Percentiles rank a stretch among this genome's conserved stretches.
phyloP scores from a whole-genome alignment of 2,888 invertebrate genomes.

The Sipha maydis region DNA sequence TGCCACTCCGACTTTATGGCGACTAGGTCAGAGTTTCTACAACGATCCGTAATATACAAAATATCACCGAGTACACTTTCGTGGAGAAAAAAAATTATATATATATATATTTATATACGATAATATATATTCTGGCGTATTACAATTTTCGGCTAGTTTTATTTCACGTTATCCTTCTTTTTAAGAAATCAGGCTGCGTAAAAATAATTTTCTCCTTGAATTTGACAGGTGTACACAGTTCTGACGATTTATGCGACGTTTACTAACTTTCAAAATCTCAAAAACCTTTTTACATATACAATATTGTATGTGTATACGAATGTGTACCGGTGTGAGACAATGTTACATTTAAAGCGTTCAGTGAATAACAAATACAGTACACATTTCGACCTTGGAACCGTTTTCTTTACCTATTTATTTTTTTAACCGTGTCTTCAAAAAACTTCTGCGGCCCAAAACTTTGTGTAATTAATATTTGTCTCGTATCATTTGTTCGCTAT shows the following conservation, averaged over 20 bases:
- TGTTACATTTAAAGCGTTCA: neutral
- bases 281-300: slow-evolving; percentile 27
- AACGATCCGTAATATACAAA: neutral
- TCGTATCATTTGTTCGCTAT: too few species aligned
- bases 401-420: too few species aligned
- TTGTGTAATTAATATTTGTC: too few species aligned
- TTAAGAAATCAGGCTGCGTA: neutral
- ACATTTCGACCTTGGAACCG: too few species aligned
- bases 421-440: neutral
- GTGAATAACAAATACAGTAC: neutral
- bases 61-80: neutral
- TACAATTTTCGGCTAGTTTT: slow-evolving; percentile 28
- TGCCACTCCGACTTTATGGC: neutral
- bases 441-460: neutral
- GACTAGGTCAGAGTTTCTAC: neutral
- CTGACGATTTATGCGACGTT: neutral
- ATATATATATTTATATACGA: too few species aligned
- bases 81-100: slow-evolving; percentile 17
- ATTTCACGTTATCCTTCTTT: neutral
- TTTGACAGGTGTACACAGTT: neutral
- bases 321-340: too few species aligned
- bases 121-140: too few species aligned
- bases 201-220: neutral
- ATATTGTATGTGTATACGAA: neutral
- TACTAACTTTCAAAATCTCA: slow-evolving; percentile 26